A percentile compares a stretch with the other conserved stretches of the same genome.
phyloP scores from a whole-genome alignment of 2,888 invertebrate genomes.

The Mesopsocus fuscifrons region DNA sequence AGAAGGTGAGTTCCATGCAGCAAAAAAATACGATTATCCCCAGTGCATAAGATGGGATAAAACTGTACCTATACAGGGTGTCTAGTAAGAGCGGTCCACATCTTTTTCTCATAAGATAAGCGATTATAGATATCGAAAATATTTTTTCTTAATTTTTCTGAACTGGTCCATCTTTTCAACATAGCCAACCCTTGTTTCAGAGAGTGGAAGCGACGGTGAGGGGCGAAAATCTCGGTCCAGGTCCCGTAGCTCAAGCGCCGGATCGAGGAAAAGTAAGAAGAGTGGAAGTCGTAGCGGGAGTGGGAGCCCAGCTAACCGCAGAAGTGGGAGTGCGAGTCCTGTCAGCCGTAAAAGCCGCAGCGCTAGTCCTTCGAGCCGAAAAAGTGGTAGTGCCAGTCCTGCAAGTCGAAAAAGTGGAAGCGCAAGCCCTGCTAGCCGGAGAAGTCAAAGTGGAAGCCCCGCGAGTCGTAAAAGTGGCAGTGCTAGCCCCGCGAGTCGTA shows the following conservation, averaged over 20 bases:
- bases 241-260: background rate
- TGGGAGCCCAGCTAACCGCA: slow-evolving; percentile 8
- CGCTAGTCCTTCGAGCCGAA: background rate
- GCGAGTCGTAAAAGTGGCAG: slow-evolving; percentile 7
- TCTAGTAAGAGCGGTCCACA: too few species aligned
- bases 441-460: slow-evolving; percentile 7
- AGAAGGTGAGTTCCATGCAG: slow-evolving; percentile 1
- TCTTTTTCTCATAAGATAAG: too few species aligned
- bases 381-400: slow-evolving; percentile 5
- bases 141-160: slow-evolving; percentile 11
- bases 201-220: slow-evolving; percentile 3
- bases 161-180: too few species aligned
- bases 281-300: slow-evolving; percentile 8
- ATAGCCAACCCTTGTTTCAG: too few species aligned
- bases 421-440: slow-evolving; percentile 7
- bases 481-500: slow-evolving; percentile 2
- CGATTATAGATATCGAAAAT: too few species aligned
- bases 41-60: too few species aligned
- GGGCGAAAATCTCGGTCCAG: slow-evolving; percentile 8
- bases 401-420: slow-evolving; percentile 4
- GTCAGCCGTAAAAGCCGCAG: slow-evolving; percentile 1
- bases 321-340: slow-evolving; percentile 8
- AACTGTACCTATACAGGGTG: too few species aligned
- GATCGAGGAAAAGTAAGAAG: slow-evolving; percentile 11
- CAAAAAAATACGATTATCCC: background rate